A percentile compares a stretch with the other conserved stretches of the same genome.
Conservation (phyloP, 1,140 invertebrate genomes). For the Carposina sasakii region DNA sequence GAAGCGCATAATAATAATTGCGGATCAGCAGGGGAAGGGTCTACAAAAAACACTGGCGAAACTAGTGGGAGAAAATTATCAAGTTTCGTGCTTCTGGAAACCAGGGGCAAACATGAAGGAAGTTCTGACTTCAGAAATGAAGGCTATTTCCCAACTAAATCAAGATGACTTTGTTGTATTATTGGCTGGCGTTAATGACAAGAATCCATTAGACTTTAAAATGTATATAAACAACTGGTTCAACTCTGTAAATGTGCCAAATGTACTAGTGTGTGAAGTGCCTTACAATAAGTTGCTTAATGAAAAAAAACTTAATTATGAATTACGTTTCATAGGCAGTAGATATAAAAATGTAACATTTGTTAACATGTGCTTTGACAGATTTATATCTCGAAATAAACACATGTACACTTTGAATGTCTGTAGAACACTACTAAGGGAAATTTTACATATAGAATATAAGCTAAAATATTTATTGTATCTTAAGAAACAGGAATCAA, state of each 20-base stretch:
- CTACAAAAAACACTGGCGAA: background rate
- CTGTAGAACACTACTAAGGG: background rate
- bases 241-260: background rate
- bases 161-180: background rate
- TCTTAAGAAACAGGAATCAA: no score
- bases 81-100: background rate
- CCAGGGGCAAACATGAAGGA: background rate
- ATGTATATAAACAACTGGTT: background rate
- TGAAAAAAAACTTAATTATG: background rate
- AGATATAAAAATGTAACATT: background rate
- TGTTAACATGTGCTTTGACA: background rate
- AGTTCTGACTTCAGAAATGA: background rate
- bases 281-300: background rate
- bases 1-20: background rate
- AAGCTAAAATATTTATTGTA: background rate
- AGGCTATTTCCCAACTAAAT: background rate
- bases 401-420: background rate
- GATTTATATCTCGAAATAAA: background rate
- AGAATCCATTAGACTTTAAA: background rate
- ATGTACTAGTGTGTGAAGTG: background rate
- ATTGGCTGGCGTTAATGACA: background rate
- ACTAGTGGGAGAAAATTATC: background rate
- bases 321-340: background rate
- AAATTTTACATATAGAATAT: background rate
- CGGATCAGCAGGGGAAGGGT: slow-evolving; percentile 1